These are phyloP conservation scores for Emberiza fucata DNA, from an alignment of 2,113 vertebrate genomes.

Conservation along the genomic window DNA sequence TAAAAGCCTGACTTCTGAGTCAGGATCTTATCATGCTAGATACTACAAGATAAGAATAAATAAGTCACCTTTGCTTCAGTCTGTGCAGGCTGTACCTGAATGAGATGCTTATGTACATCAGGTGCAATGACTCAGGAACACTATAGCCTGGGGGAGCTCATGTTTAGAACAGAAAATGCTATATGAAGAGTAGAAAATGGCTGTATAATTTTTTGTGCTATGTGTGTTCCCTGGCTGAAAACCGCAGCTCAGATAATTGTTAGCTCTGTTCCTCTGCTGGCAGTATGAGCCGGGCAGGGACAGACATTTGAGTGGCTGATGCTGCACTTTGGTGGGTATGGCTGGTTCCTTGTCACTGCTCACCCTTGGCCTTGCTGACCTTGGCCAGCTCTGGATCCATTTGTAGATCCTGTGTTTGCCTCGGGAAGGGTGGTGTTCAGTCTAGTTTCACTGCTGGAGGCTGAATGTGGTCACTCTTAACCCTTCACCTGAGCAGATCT, in stretches of 20 bases:
- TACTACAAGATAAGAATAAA: neutral
- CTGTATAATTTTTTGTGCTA: neutral
- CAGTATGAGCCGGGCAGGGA: neutral
- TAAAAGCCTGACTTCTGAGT: neutral
- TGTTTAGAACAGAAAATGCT: neutral
- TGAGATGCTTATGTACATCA: neutral
- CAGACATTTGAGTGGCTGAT: neutral
- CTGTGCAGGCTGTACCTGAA: neutral
- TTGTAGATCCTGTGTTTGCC: neutral
- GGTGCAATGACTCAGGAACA: neutral
- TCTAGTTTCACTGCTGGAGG: neutral
- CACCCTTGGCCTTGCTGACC: neutral
- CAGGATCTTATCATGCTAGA: neutral
- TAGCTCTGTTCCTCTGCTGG: neutral
- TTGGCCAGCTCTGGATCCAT: neutral
- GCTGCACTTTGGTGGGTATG: neutral
- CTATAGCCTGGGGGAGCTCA: neutral
- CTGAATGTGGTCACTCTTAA: neutral
- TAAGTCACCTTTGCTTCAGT: neutral
- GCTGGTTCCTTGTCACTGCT: rapidly evolving
- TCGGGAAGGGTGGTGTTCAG: neutral
- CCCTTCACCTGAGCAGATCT: neutral
- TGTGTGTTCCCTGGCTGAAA: neutral
- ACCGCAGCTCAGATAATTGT: neutral
- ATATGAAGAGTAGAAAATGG: neutral